Evolutionary conservation across 2,113 vertebrate species (phyloP), one percentile per base, ranked within the genome.

Genomic region (Heterochromis multidens): DNA sequence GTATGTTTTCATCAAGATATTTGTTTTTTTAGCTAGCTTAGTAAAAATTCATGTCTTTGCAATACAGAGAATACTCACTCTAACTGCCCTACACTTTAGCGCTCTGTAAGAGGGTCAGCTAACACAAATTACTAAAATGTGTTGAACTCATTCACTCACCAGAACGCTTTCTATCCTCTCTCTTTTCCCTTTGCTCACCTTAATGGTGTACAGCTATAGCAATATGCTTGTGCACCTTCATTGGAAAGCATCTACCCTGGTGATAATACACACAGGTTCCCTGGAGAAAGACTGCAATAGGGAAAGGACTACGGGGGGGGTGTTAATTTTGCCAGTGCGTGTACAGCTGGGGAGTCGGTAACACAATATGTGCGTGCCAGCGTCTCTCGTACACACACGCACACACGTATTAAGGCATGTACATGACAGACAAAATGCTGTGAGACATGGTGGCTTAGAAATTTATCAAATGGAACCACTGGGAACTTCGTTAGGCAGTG

Each of bases 381-480:
- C 37, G 12, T 23, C 67, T 19, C 57, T 59, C 67, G 7, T 49
- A 29, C 58, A 77, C 60, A 33, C 19, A 61, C 29, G 19, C 37
- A 43, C 17, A 49, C 67, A 31, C 21, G 65, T 59, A 83, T 84
- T 77, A 78, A 91, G 86, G 83, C 83, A 29, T 77, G 67, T 81
- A 72, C 49, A 37, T 21, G 10, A 17, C 60, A 56, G 31, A 84
- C 79, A 61, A 77, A 88, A 74, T 52, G 58, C 67, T 76, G 60
- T 43, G 77, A 80, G 83, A 93, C 88, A 90, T 40, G 83, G 88
- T 79, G 84, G 87, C 87, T 90, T 88, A 57, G 40, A 94, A 93
- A 95, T 91, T 94, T 91, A 91, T 94, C 92, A 90, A 91, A 92
- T 87, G 63, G 80, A 92, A 89, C 86, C 87, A 83, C 84, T 79